phyloP scores from a whole-genome alignment of 2,113 vertebrate species.

The Ceuthmochares aereus region DNA sequence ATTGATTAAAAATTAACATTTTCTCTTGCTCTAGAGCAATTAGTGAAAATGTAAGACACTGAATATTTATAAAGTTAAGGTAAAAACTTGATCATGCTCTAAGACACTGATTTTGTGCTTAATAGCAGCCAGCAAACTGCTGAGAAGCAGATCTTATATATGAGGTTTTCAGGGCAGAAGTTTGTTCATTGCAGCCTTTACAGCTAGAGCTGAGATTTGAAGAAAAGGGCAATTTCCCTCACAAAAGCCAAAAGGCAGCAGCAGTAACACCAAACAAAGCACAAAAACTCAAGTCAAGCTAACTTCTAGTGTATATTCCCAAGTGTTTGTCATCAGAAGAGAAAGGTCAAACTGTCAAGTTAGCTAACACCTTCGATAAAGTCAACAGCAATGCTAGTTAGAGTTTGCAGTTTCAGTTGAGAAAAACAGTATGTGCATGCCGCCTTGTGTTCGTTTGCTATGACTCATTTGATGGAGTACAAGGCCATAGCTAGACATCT shows the following conservation, averaged over 20 bases:
- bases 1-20: constrained; percentile 71
- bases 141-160: background rate
- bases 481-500: background rate
- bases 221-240: background rate
- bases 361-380: background rate
- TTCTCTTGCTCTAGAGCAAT: constrained; percentile 43
- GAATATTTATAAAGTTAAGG: constrained; percentile 67
- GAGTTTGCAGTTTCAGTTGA: background rate
- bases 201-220: background rate
- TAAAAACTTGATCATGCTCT: constrained; percentile 26
- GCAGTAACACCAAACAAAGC: background rate
- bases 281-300: background rate
- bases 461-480: background rate
- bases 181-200: background rate
- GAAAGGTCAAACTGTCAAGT: background rate
- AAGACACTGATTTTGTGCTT: background rate
- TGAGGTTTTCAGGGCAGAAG: background rate
- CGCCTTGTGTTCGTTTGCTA: background rate
- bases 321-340: background rate
- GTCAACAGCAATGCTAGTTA: background rate
- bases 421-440: background rate
- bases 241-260: background rate
- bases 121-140: background rate
- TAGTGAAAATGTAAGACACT: constrained; percentile 56
- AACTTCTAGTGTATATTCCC: background rate